Base-by-base conservation (phyloP, 2,113 vertebrate genomes). In the Corydoras maculifer region DNA sequence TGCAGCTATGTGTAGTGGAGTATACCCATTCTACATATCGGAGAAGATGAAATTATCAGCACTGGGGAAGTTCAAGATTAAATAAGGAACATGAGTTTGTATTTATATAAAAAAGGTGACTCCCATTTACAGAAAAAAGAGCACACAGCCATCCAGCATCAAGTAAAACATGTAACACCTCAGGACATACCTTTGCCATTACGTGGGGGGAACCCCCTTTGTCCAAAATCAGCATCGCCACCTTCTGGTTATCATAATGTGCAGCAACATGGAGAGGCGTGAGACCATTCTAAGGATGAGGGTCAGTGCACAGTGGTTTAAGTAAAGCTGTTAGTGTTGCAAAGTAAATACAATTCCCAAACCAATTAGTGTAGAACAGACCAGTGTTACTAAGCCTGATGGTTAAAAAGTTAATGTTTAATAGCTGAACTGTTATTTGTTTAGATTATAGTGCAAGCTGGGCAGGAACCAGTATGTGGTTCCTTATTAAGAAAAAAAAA, bases 171-270 rank as follows among this genome's bases (percentile, higher is more conserved):
- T 43, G 35, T 8, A 43, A 43, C 35, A 43, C 35, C 35, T 43
- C 35, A 8, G 35, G 35, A 43, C 35, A 43, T 43, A 98, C 97
- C 95, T 98, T 99, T 80, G 95, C 97, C 48, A 88, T 92, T 9
- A 89, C 86, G 29, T 94, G 94, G 0, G 97, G 95, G 54, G 94
- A 95, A 9, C 95, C 94, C 68, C 94, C 93, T 88, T 97, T 98
- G 84, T 98, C 97, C 91, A 98, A 86, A 77, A 98, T 86, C 87
- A 98, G 79, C 82, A 98, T 88, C 55, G 95, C 97, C 89, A 99
- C 95, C 89, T 94, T 93, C 91, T 98, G 95, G 92, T 98, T 96
- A 92, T 98, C 97, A 77, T 98, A 99, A 76, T 99, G 96, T 65
- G 95, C 93, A 77, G 97, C 95, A 67, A 99, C 96, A 77, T 99